A percentile compares a stretch with the other conserved stretches of the same genome.
phyloP scores from a whole-genome alignment of 2,797 vertebrate genomes.

The Enteromius anoplus region DNA sequence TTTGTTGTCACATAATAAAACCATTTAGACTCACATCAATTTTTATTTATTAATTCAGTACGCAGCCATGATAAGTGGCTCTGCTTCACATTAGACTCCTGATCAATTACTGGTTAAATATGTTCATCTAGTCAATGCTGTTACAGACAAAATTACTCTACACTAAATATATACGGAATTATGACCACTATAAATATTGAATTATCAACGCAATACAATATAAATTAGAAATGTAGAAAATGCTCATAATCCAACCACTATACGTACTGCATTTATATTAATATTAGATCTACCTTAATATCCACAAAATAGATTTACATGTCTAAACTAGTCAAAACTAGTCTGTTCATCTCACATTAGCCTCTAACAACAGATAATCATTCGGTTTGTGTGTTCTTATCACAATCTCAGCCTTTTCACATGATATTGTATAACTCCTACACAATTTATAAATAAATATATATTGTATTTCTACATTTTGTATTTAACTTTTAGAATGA shows the following conservation, averaged over 20 bases:
- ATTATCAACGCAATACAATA: not conserved
- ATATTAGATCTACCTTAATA: not conserved
- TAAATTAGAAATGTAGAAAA: not conserved
- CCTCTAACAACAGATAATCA: not conserved
- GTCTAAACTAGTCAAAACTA: not conserved
- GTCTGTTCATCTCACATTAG: not conserved
- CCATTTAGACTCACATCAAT: not conserved
- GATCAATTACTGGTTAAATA: not conserved
- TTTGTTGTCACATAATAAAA: not conserved
- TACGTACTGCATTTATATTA: not conserved
- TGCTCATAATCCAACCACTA: not conserved
- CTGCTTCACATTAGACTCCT: not conserved
- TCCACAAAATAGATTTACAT: not conserved
- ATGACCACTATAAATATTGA: not conserved
- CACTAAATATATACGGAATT: not conserved
- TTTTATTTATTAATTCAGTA: not conserved
- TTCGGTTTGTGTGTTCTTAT: not conserved
- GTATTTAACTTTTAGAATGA: not conserved
- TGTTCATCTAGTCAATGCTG: not conserved
- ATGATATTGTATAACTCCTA: not conserved
- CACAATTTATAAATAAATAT: too few species aligned
- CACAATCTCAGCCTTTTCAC: not conserved
- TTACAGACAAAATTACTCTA: not conserved
- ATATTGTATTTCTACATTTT: not conserved
- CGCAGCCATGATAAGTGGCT: not conserved